These are phyloP conservation scores for Beaufortia kweichowensis DNA, from an alignment of 2,113 vertebrate genomes.

Conservation along the genomic window DNA sequence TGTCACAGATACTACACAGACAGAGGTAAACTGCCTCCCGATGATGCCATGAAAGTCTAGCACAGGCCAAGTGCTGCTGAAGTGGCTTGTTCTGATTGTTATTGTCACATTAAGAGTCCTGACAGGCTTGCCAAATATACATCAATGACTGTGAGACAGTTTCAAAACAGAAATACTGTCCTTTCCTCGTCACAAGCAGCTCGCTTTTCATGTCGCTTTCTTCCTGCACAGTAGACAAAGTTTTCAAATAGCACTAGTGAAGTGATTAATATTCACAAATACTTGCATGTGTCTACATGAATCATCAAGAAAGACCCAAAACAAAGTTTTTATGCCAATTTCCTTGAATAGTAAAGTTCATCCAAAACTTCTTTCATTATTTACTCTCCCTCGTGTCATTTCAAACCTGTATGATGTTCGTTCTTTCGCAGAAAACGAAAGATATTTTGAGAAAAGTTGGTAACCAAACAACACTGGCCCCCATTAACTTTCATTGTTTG, in stretches of 20 bases:
- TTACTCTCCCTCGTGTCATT: too few relatives aligned
- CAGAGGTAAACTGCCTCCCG: constrained; percentile 18
- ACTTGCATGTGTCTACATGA: constrained; percentile 22
- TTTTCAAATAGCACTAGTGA: constrained; percentile 9
- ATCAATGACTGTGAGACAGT: not conserved
- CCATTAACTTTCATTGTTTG: too few relatives aligned
- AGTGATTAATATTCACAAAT: constrained; percentile 32
- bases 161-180: constrained; percentile 31
- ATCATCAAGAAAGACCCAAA: constrained; percentile 14
- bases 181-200: not conserved
- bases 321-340: too few relatives aligned
- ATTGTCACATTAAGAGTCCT: constrained; percentile 27
- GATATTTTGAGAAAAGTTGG: too few relatives aligned
- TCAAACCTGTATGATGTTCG: too few relatives aligned
- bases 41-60: constrained; percentile 28
- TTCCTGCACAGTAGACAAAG: constrained; percentile 1
- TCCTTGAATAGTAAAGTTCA: too few relatives aligned
- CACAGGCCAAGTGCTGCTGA: not conserved
- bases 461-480: too few relatives aligned
- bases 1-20: constrained; percentile 38
- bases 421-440: too few relatives aligned
- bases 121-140: constrained; percentile 32
- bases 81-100: constrained; percentile 35
- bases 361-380: too few relatives aligned
- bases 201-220: constrained; percentile 14